Base-by-base conservation (phyloP, 2,888 invertebrate species). In the Eulithis testata region DNA sequence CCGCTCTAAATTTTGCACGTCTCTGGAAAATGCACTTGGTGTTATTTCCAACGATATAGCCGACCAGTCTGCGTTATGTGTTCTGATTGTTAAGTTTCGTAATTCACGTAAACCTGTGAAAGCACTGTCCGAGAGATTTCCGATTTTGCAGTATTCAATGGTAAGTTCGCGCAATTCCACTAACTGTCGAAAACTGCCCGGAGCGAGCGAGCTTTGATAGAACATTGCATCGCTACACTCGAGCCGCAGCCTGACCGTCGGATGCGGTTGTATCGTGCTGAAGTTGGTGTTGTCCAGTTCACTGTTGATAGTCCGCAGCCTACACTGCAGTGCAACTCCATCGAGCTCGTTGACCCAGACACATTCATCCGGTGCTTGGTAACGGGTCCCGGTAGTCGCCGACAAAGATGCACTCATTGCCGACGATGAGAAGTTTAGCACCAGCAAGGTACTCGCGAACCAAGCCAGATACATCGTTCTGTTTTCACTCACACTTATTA, bases 11-110 rank as follows among this genome's bases (percentile, higher is more conserved):
- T 96, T 94, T 71, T 95, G 94, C 14, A 97, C 94, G 78, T 96
- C 96, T 77, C 96, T 95, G 68, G 95, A 95, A 84, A 97, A 96
- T 47, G 96, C 96, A 60, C 96, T 95, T 12, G 95, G 94, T 49
- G 96, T 95, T 69, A 97, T 94, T 83, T 97, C 96, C 69, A 97
- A 93, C 60, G 96, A 95, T 95, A 97, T 96, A 59, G 96, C 95
- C 49, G 96, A 96, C 96, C 97, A 97, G 83, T 97, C 96, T 50
- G 96, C 96, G 88, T 97, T 97, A 89, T 97, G 96, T 58, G 97
- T 97, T 78, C 96, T 94, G 72, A 97, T 95, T 52, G 97, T 97
- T 65, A 97, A 93, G 84, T 97, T 96, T 73, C 96, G 94, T 69
- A 97, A 93, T 84, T 97, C 96, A 66, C 95, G 95, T 50, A 97